phyloP scores from a whole-genome alignment of 2,797 vertebrate species.

The Borostomias antarcticus region DNA sequence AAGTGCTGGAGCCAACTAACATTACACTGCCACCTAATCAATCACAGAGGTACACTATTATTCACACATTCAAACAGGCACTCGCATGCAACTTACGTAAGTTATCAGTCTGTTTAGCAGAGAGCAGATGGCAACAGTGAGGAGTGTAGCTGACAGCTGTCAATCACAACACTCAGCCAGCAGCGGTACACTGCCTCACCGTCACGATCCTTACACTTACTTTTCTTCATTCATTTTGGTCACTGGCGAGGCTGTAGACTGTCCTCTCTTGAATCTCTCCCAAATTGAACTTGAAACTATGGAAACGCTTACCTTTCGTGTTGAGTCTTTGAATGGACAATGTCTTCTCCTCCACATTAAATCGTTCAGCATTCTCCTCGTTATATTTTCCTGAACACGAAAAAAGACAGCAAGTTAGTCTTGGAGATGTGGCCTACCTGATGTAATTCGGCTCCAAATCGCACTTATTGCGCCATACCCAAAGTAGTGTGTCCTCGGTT shows the following conservation, averaged over 20 bases:
- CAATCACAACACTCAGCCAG: constrained; percentile 68
- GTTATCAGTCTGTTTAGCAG: too few species aligned
- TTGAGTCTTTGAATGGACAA: constrained; percentile 25
- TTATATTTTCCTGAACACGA: constrained; percentile 47
- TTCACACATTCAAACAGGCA: too few species aligned
- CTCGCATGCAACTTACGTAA: too few species aligned
- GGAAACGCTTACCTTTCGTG: constrained; percentile 44
- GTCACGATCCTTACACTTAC: constrained; percentile 37
- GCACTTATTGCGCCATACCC: constrained; percentile 50
- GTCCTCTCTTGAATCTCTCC: neutral
- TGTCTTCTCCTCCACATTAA: constrained; percentile 45
- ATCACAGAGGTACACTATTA: constrained; percentile 31
- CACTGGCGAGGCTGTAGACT: neutral
- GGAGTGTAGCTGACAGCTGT: constrained; percentile 76
- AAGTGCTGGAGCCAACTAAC: constrained; percentile 83
- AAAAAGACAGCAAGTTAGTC: neutral
- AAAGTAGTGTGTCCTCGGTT: constrained; percentile 38
- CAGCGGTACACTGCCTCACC: constrained; percentile 77
- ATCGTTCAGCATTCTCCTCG: constrained; percentile 48
- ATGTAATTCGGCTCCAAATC: neutral
- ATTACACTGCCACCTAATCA: constrained; percentile 87
- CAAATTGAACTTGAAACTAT: neutral
- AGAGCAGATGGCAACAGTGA: constrained; percentile 57
- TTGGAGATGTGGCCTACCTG: neutral
- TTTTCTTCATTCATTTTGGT: neutral